Conservation (phyloP, 2,888 invertebrate species). For the Calliphora vomitoria region DNA sequence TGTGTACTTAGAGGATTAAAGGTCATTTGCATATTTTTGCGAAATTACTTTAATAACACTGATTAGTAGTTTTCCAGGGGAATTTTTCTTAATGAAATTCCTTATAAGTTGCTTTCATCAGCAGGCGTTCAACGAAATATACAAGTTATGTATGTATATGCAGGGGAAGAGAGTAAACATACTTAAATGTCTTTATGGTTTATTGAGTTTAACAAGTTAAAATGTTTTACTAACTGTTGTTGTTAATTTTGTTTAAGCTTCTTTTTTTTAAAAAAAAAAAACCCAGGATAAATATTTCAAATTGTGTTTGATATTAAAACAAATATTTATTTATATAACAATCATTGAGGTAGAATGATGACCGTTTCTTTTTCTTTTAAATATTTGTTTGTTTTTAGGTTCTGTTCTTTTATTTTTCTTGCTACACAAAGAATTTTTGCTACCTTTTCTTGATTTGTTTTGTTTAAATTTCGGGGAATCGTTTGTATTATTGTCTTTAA, state of each 20-base stretch:
- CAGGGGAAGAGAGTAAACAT: not conserved
- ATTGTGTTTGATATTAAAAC: not conserved
- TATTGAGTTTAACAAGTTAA: not conserved
- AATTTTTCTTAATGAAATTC: constrained; percentile 30
- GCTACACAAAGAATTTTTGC: constrained; percentile 22
- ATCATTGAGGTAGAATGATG: not conserved
- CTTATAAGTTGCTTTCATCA: constrained; percentile 19
- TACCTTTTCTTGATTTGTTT: not conserved
- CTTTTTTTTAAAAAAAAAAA: not conserved
- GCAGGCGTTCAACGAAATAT: constrained; percentile 7
- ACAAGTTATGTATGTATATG: not conserved
- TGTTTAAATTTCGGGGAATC: constrained; percentile 28
- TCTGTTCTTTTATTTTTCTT: not conserved
- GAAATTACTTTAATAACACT: constrained; percentile 56
- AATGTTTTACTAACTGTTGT: not conserved
- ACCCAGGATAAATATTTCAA: not conserved
- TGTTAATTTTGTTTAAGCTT: not conserved
- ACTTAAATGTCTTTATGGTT: not conserved
- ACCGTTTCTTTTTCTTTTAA: constrained; percentile 17
- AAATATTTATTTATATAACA: constrained; percentile 22
- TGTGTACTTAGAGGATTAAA: constrained; percentile 64
- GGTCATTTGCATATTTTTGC: constrained; percentile 67
- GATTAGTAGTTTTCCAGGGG: constrained; percentile 22
- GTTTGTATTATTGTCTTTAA: constrained; percentile 21
- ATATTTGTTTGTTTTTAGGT: constrained; percentile 16